Base-by-base conservation (phyloP, 2,113 vertebrate species). In the Thalassarche chlororhynchos region DNA sequence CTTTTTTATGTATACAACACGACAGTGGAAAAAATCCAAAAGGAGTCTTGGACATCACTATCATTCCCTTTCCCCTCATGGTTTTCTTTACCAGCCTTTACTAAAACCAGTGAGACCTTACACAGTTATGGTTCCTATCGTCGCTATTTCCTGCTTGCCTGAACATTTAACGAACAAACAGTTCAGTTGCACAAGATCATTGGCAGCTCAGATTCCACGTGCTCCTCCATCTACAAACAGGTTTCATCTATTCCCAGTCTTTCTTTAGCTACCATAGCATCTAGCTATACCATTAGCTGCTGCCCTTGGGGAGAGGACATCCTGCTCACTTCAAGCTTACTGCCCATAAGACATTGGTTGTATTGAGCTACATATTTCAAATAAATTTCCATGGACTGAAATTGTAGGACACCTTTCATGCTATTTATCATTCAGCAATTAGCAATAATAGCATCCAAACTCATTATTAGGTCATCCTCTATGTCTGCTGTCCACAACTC, bases 401-500 rank as follows among this genome's bases (percentile, higher is more conserved):
- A 75, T 60, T 47, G 62, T 84, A 93, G 92, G 88, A 93, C 76
- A 84, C 26, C 52, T 90, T 95, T 94, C 87, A 44, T 75, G 79
- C 93, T 90, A 89, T 95, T 95, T 97, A 94, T 95, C 94, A 94
- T 31, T 47, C 76, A 66, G 76, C 86, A 97, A 94, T 93, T 95
- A 97, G 90, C 94, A 94, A 84, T 86, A 86, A 88, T 44, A 93
- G 44, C 79, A 93, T 95, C 83, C 90, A 92, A 93, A 92, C 76
- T 88, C 88, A 78, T 96, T 77, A 91, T 84, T 86, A 94, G 71
- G 72, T 92, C 2, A 0, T 77, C 87, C 84, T 89, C 90, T 93
- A 65, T 8, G 70, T 57, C 55, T 92, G 79, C 91, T 90, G 64
- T 88, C 92, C 79, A 55, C 90, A 96, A 46, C 71, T 62, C 79